Conservation (phyloP, 2,113 vertebrate species). For the Siniperca chuatsi region DNA sequence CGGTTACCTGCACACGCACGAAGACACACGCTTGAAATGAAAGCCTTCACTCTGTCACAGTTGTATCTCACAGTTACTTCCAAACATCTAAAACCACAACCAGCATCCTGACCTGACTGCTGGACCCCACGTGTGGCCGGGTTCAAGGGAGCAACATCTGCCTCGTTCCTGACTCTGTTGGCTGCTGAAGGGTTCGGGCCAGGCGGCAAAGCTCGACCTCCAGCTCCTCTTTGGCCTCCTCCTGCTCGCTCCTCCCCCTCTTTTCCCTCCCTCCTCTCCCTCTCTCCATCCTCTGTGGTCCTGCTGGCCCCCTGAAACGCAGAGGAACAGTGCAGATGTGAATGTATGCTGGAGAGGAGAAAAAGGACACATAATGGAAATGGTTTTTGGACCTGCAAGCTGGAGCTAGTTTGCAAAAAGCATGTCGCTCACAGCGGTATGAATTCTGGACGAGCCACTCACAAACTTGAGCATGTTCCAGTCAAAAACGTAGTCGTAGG, state of each 20-base stretch:
- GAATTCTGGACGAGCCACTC: slow-evolving; percentile 76
- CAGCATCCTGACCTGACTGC: slow-evolving; percentile 79
- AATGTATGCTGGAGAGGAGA: background rate
- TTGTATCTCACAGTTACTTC: background rate
- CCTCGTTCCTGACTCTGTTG: slow-evolving; percentile 92
- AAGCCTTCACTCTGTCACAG: background rate
- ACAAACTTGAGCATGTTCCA: slow-evolving; percentile 99
- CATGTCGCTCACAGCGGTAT: fast-evolving
- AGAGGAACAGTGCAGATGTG: background rate
- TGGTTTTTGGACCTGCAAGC: background rate
- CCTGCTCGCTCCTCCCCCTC: slow-evolving; percentile 94
- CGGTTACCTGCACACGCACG: slow-evolving; percentile 89
- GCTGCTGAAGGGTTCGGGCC: slow-evolving; percentile 88
- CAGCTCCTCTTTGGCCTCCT: slow-evolving; percentile 87
- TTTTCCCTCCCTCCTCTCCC: slow-evolving; percentile 90
- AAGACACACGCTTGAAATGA: background rate
- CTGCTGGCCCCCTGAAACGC: slow-evolving; percentile 91
- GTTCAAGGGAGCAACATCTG: slow-evolving; percentile 91
- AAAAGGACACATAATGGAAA: background rate
- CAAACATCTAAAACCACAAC: background rate
- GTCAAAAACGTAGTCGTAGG: slow-evolving; percentile 98
- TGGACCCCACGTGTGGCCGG: slow-evolving; percentile 90
- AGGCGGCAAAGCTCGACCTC: slow-evolving; percentile 82
- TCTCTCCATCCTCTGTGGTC: slow-evolving; percentile 93
- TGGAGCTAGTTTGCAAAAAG: background rate